Percentiles rank a stretch among this genome's conserved stretches.
Conservation (phyloP, 92 coral and sea anemone species). For the Phenganax marumi region DNA sequence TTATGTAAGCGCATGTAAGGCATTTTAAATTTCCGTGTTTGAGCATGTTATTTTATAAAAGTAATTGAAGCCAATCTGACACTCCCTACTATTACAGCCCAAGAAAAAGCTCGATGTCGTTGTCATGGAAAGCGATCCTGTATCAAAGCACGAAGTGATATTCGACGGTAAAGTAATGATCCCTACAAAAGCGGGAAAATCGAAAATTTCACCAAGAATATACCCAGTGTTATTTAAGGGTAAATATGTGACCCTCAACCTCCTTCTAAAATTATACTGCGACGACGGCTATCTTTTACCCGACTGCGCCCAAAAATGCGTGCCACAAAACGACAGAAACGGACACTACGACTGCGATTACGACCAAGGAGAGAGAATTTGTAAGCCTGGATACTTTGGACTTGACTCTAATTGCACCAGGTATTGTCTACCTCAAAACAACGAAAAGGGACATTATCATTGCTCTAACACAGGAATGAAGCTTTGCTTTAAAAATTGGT, state of each 20-base stretch:
- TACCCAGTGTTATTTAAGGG: neutral
- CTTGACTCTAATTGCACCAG: conserved; percentile 35
- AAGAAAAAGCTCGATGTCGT: neutral
- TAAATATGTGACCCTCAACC: neutral
- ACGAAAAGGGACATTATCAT: conserved; percentile 45
- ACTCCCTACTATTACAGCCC: neutral
- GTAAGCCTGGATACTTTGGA: conserved; percentile 49
- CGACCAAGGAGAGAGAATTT: conserved; percentile 35
- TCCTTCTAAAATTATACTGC: neutral
- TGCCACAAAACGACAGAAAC: conserved; percentile 11
- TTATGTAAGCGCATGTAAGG: too few relatives aligned
- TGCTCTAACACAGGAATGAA: conserved; percentile 48
- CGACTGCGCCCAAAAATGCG: conserved; percentile 3
- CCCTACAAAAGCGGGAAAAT: neutral
- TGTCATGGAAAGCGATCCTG: neutral
- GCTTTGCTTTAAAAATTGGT: conserved; percentile 54
- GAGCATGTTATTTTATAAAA: too few relatives aligned
- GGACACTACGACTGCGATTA: conserved; percentile 53
- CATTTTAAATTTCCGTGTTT: too few relatives aligned
- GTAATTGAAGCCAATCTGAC: too few relatives aligned
- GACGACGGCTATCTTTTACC: conserved; percentile 20
- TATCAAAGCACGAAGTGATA: neutral
- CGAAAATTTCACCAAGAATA: neutral
- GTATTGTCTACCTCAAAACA: conserved; percentile 47
- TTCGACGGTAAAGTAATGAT: neutral